Evolutionary conservation across 2,113 vertebrate species (phyloP), one percentile per base, ranked within the genome.

Genomic region (Rhynchomys soricoides): DNA sequence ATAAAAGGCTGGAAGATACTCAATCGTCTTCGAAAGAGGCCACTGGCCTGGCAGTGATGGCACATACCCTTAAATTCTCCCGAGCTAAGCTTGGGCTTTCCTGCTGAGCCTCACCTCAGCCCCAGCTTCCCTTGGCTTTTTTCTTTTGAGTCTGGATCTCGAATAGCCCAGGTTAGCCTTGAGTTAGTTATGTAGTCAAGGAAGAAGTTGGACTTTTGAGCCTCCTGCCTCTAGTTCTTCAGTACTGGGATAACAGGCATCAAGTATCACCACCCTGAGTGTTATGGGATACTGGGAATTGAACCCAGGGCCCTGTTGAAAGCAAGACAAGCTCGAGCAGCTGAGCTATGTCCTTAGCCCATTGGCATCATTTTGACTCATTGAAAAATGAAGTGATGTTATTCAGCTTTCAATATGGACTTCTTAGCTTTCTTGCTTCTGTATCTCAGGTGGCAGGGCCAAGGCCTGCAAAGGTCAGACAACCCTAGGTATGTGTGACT

Each of bases 401-500:
- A 55, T 26, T 13, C 26, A 83, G 19, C 1, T 59, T 90, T 86
- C 24, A n/a, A 19, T 1, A 34, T 43, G 24, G 13, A 1, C 5
- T 57, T 8, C 40, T 88, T 5, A 52, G 45, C 50, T 75, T 37
- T 15, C 9, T 79, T 5, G 17, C 34, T 37, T 26, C 40, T 87
- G 3, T 52, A 3, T 10, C 68, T 52, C 79, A 74, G 70, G 10
- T 29, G 40, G 40, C 55, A 13, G 7, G 75, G 45, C 11, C 22
- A n/a, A 37, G 13, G 5, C 40, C 7, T 31, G 50, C 43, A 59
- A 0, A 10, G 0, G 83, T n/a, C 12, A 52, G 31, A 9, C 1
- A 26, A 13, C 45, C 43, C 11, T 0, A 73, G n/a, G 37, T 3
- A 0, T 3, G 3, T 7, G 12, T 19, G 19, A 1, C 45, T 45